phyloP scores from a whole-genome alignment of 2,113 vertebrate genomes.

The Urocolius indicus region DNA sequence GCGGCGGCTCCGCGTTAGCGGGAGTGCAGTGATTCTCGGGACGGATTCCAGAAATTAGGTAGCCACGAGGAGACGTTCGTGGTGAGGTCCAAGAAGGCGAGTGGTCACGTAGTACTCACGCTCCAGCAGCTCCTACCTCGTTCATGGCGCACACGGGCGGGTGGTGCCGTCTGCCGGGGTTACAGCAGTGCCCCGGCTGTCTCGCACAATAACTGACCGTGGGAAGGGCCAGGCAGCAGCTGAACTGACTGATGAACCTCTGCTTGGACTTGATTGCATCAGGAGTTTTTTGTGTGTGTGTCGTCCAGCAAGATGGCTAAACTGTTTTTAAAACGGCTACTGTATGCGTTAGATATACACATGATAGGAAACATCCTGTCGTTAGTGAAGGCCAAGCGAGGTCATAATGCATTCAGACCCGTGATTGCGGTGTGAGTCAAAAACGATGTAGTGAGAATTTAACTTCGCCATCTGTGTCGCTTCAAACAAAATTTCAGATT shows the following conservation, averaged over 20 bases:
- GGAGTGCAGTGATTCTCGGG: not conserved
- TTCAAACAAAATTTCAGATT: not conserved
- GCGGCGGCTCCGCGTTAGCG: no score
- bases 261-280: rapidly evolving
- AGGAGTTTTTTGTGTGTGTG: rapidly evolving
- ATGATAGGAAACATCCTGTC: rapidly evolving
- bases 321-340: not conserved
- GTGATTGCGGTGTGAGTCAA: not conserved
- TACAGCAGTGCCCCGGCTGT: rapidly evolving
- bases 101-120: rapidly evolving
- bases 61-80: rapidly evolving
- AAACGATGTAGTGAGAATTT: not conserved
- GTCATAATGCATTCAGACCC: not conserved
- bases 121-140: rapidly evolving
- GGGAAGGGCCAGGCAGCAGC: not conserved
- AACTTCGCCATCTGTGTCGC: not conserved
- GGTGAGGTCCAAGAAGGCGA: rapidly evolving
- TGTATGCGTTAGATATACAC: rapidly evolving
- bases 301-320: not conserved
- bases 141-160: rapidly evolving
- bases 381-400: rapidly evolving
- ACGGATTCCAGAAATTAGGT: no score
- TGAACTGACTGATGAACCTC: not conserved
- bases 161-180: rapidly evolving
- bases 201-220: rapidly evolving